These are phyloP conservation scores for Pituophis catenifer DNA, from an alignment of 2,113 vertebrate species.

Conservation along the genomic window DNA sequence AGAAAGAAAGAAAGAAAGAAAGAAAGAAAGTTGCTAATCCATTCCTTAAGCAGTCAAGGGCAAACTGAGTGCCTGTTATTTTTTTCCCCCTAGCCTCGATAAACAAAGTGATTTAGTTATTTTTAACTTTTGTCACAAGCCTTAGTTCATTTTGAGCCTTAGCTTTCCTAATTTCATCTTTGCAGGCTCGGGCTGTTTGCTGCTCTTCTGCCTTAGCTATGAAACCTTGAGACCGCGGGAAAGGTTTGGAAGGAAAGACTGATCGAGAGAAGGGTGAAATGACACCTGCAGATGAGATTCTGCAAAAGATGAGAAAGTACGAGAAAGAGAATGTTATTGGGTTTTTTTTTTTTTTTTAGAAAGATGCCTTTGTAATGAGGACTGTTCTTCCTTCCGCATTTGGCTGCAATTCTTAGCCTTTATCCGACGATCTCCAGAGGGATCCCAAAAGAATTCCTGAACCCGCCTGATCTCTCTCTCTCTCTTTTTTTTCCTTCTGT, in stretches of 20 bases:
- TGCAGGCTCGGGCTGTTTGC: no score
- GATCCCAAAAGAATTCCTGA: constrained; percentile 27
- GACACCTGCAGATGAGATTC: neutral
- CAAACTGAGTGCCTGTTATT: neutral
- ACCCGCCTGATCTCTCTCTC: constrained; percentile 36
- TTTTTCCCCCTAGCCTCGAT: neutral
- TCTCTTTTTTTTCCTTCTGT: constrained; percentile 7
- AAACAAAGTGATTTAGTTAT: no score
- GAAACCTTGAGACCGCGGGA: neutral
- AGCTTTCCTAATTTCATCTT: neutral
- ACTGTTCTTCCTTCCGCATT: neutral
- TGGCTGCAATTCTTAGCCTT: neutral
- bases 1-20: neutral
- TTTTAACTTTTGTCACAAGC: no score
- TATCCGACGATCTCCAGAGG: constrained; percentile 24
- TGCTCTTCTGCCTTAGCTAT: no score
- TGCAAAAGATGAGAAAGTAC: neutral
- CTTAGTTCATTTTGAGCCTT: no score
- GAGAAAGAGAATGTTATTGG: neutral
- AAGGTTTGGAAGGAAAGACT: neutral
- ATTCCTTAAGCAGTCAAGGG: neutral
- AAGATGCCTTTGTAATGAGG: neutral
- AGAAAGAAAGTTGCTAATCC: neutral
- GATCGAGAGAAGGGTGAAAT: neutral
- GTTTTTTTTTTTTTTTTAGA: neutral